A percentile compares a stretch with the other conserved stretches of the same genome.
phyloP scores from a whole-genome alignment of 92 coral and sea anemone species.

The Epizoanthus illoricatus region DNA sequence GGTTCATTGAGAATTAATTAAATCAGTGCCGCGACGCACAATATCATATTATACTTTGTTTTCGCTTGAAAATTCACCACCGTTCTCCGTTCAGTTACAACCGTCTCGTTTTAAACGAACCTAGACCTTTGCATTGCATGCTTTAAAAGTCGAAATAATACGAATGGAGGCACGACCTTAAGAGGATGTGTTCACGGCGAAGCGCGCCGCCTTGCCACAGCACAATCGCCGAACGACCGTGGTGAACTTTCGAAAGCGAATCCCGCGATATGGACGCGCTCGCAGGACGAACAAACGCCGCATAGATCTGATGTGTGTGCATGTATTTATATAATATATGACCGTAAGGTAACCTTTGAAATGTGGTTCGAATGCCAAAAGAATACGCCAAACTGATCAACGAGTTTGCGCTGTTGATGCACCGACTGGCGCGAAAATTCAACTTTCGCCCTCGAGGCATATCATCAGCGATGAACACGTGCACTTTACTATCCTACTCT shows the following conservation, averaged over 20 bases:
- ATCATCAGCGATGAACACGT: slow-evolving; percentile 5
- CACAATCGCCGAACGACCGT: slow-evolving; percentile 6
- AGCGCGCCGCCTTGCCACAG: slow-evolving; percentile 8
- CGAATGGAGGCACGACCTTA: slow-evolving; percentile 6
- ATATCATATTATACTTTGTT: slow-evolving; percentile 1
- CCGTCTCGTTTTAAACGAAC: slow-evolving; percentile 5
- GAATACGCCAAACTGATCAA: slow-evolving; percentile 4
- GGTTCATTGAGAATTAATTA: slow-evolving; percentile 2
- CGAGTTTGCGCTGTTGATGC: slow-evolving; percentile 6
- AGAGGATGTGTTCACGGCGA: slow-evolving; percentile 6
- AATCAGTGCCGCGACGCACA: slow-evolving; percentile 6
- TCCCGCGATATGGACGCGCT: slow-evolving; percentile 7
- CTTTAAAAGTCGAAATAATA: slow-evolving; percentile 1
- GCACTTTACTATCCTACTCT: slow-evolving; percentile 4
- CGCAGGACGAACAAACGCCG: slow-evolving; percentile 7
- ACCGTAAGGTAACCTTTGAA: slow-evolving; percentile 4
- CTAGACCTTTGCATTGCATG: slow-evolving; percentile 5
- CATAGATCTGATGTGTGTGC: background rate
- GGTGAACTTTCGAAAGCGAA: slow-evolving; percentile 5
- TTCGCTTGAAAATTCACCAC: slow-evolving; percentile 4
- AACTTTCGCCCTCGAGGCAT: slow-evolving; percentile 6
- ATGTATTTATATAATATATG: slow-evolving; percentile 1
- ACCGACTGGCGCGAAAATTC: slow-evolving; percentile 6
- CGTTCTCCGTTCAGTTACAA: slow-evolving; percentile 5
- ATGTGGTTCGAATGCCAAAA: slow-evolving; percentile 4